phyloP scores from a whole-genome alignment of 2,113 vertebrate species.

The Camelus dromedarius region DNA sequence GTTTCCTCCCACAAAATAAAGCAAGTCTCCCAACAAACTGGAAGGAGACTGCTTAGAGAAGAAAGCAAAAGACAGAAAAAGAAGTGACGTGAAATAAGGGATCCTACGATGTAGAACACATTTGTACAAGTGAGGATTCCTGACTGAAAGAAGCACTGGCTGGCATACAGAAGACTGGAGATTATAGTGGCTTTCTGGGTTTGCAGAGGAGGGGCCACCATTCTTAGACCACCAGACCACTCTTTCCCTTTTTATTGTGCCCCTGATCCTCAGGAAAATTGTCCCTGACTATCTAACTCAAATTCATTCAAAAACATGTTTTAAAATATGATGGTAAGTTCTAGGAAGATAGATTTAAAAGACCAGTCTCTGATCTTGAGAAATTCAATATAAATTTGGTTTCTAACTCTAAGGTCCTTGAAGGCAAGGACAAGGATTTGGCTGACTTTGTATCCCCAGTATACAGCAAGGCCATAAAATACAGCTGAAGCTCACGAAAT shows the following conservation, averaged over 20 bases:
- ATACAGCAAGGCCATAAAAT: not conserved
- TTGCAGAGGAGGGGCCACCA: not conserved
- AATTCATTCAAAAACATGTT: conserved; percentile 1
- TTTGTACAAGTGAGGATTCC: not conserved
- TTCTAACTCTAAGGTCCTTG: not conserved
- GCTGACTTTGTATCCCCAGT: not conserved
- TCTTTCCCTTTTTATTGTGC: not conserved
- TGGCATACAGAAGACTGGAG: not conserved
- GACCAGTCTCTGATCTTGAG: not conserved
- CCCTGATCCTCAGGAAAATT: not conserved
- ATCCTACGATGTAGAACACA: not conserved
- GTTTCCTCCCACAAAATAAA: not conserved
- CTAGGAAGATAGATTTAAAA: not conserved
- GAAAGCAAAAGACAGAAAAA: not conserved
- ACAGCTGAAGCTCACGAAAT: not conserved
- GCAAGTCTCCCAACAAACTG: not conserved
- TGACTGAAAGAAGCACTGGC: not conserved
- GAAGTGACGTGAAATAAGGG: not conserved
- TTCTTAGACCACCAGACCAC: not conserved
- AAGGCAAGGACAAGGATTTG: not conserved
- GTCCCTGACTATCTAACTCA: not conserved
- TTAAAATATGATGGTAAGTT: conserved; percentile 3
- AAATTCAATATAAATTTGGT: not conserved
- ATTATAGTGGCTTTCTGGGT: not conserved
- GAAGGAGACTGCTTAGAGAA: not conserved